A percentile compares a stretch with the other conserved stretches of the same genome.
Conservation (phyloP, 2,888 invertebrate species). For the Epirrhoe tristata region DNA sequence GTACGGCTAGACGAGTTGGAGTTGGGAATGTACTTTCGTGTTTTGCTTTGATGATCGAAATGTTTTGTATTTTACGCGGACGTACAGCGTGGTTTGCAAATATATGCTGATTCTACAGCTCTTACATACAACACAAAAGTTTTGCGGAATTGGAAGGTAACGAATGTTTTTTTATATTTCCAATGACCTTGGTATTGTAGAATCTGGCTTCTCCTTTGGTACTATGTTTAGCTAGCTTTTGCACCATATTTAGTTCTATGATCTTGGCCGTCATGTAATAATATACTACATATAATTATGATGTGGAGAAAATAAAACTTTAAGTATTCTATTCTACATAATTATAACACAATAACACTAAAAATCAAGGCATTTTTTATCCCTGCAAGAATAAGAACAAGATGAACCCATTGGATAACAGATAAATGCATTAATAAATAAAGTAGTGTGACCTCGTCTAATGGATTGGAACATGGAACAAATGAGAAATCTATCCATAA, state of each 20-base stretch:
- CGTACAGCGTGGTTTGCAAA: slow-evolving; percentile 53
- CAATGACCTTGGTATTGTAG: slow-evolving; percentile 53
- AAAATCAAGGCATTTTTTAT: not conserved
- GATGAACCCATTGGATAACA: not conserved
- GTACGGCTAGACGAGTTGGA: not conserved
- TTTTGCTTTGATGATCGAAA: slow-evolving; percentile 52
- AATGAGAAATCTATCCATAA: too few species aligned
- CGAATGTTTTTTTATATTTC: slow-evolving; percentile 11
- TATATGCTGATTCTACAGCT: slow-evolving; percentile 49
- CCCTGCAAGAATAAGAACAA: not conserved
- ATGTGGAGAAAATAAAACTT: too few species aligned
- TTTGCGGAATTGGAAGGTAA: slow-evolving; percentile 48
- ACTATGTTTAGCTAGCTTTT: not conserved
- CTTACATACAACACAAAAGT: slow-evolving; percentile 3
- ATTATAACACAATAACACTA: not conserved
- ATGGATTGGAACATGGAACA: too few species aligned
- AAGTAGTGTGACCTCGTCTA: too few species aligned
- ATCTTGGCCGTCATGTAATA: slow-evolving; percentile 22
- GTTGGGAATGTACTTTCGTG: slow-evolving; percentile 25
- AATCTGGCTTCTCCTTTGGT: not conserved
- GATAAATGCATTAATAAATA: too few species aligned
- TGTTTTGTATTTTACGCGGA: slow-evolving; percentile 50
- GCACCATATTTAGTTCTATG: slow-evolving; percentile 29
- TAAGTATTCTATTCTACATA: too few species aligned
- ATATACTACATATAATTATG: too few species aligned